Conservation (phyloP, 1,140 invertebrate species). For the Drosophila persimilis region DNA sequence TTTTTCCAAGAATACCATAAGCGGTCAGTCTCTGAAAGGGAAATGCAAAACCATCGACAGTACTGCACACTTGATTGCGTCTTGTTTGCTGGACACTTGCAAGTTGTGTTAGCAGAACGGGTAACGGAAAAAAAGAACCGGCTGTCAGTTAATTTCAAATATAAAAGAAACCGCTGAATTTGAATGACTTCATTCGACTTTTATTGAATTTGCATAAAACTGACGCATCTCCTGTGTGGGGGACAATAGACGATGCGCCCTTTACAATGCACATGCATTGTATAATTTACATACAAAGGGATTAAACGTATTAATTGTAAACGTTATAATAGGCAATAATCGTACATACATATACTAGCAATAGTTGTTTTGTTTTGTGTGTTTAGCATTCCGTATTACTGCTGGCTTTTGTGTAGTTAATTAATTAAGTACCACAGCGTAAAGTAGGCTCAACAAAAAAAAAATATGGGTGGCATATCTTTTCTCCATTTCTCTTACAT, state of each 20-base stretch:
- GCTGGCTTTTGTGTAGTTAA: slow-evolving; percentile 56
- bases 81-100: no score
- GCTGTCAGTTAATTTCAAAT: no score
- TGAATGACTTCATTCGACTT: slow-evolving; percentile 53
- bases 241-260: slow-evolving; percentile 37
- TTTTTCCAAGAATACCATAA: no score
- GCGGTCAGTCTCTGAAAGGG: no score
- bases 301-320: slow-evolving; percentile 72
- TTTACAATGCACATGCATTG: slow-evolving; percentile 61
- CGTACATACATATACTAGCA: slow-evolving; percentile 56
- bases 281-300: slow-evolving; percentile 75
- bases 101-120: no score
- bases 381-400: slow-evolving; percentile 47
- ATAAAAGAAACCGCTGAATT: slow-evolving; percentile 1
- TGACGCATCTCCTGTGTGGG: slow-evolving; percentile 38
- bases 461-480: slow-evolving; percentile 56
- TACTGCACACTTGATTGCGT: no score
- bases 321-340: slow-evolving; percentile 74
- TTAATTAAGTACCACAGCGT: slow-evolving; percentile 77
- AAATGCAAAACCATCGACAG: no score
- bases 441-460: slow-evolving; percentile 61
- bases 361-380: slow-evolving; percentile 56
- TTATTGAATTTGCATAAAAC: slow-evolving; percentile 77
- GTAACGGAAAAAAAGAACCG: no score
- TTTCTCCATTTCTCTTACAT: slow-evolving; percentile 15